Conservation (phyloP, 2,888 invertebrate species). For the Empis livida region DNA sequence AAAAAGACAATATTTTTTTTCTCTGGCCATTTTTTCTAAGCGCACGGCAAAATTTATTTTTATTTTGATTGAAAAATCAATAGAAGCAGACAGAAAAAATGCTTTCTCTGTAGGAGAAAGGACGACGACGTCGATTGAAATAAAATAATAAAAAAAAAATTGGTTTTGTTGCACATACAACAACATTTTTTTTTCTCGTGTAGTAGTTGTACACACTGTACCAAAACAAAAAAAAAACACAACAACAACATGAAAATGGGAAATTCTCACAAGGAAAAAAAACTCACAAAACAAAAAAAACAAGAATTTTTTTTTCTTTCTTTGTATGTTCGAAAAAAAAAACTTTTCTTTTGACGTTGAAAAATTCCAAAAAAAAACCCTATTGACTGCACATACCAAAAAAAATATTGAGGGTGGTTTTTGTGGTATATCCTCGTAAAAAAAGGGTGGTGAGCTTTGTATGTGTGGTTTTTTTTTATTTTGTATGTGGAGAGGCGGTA, state of each 20-base stretch:
- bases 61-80: slow-evolving; percentile 34
- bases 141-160: slow-evolving; percentile 11
- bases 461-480: too few relatives aligned
- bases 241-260: slow-evolving; percentile 1
- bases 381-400: too few relatives aligned
- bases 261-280: not conserved
- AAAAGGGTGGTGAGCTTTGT: too few relatives aligned
- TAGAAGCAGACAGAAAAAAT: slow-evolving; percentile 36
- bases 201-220: slow-evolving; percentile 4
- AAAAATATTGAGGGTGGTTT: too few relatives aligned
- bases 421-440: too few relatives aligned
- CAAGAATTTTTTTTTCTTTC: too few relatives aligned
- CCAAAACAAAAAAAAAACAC: slow-evolving; percentile 10
- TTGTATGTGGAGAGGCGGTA: too few relatives aligned
- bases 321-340: too few relatives aligned
- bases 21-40: not conserved
- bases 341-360: too few relatives aligned
- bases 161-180: not conserved
- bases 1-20: not conserved
- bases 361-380: too few relatives aligned
- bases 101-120: not conserved
- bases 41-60: not conserved
- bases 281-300: too few relatives aligned
- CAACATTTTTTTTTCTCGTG: not conserved
- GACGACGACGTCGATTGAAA: slow-evolving; percentile 6